phyloP scores from a whole-genome alignment of 2,113 vertebrate genomes.

The human (Homo sapiens) region GRCh38 chr6:99111001-99111500 shows the following conservation, averaged over 20 bases:
- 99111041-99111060: neutral
- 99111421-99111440: neutral
- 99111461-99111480: neutral
- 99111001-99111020: conserved; percentile 47
- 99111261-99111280: conserved; percentile 30
- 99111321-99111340: conserved; percentile 14
- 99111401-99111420: conserved; percentile 5
- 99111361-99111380: neutral
- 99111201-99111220: conserved; percentile 37
- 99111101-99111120: conserved; percentile 2
- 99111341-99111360: conserved; percentile 9
- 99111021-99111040: neutral
- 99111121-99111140: neutral
- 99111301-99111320: neutral
- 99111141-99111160: neutral
- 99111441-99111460: neutral
- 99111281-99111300: conserved; percentile 38
- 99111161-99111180: conserved; percentile 10
- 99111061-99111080: neutral
- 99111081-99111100: neutral
- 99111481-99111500: neutral
- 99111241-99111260: conserved; percentile 28
- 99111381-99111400: neutral
- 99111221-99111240: conserved; percentile 10
- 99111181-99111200: conserved; percentile 20